Evolutionary conservation across 2,888 invertebrate species (phyloP).

Genomic region (Eristalis pertinax): DNA sequence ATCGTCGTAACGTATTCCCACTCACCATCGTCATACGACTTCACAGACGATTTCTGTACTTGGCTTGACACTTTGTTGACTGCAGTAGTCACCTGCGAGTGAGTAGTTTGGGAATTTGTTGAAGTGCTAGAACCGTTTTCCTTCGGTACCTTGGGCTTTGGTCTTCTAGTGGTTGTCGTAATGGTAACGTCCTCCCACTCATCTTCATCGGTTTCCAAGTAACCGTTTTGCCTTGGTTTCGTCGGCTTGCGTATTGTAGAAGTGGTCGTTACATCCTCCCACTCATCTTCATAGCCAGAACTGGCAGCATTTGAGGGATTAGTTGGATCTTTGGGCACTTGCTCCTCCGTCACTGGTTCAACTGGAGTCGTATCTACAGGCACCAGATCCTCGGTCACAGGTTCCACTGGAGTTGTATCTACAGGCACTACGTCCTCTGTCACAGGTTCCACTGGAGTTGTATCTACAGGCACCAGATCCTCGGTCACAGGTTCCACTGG

Average conservation of each 20-base stretch:
- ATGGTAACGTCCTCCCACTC: not conserved
- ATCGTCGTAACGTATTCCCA: not conserved
- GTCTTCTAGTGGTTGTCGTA: not conserved
- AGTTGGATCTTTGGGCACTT: no score
- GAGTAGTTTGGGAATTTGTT: not conserved
- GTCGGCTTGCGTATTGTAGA: no score
- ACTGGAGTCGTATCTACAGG: no score
- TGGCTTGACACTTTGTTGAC: not conserved
- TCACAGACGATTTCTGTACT: not conserved
- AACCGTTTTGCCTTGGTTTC: no score
- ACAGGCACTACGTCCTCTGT: no score
- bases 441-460: not conserved
- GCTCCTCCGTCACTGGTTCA: no score
- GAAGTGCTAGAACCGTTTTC: not conserved
- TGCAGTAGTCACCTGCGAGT: not conserved
- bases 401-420: not conserved
- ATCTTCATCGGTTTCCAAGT: not conserved
- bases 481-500: no score
- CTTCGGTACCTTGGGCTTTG: not conserved
- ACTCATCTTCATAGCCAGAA: no score
- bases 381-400: no score
- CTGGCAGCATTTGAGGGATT: no score
- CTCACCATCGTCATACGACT: not conserved
- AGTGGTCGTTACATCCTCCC: no score
- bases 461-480: no score